Base-by-base conservation (phyloP, 2,888 invertebrate genomes). In the Zaprionus bogoriensis region DNA sequence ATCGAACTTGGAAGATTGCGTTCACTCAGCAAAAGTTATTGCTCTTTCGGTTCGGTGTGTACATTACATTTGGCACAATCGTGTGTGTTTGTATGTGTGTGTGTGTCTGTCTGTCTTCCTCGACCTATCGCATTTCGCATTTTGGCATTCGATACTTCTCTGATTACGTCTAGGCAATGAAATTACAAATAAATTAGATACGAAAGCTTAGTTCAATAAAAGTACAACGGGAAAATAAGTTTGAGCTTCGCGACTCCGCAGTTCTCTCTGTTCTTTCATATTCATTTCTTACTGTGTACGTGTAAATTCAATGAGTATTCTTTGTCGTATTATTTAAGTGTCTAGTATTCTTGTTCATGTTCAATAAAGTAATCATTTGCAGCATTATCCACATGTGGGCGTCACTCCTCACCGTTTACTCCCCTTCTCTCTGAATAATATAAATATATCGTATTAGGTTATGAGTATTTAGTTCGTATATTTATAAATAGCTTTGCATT, bases 361-460 rank as follows among this genome's bases (percentile, higher is more conserved):
- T 72, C 30, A 65, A 69, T 85, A 85, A 85, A 85, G 85, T 85
- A 85, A 85, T 85, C 78, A 82, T 83, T 87, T 85, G 85, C 85
- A 74, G 83, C 76, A 70, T 65, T 80, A 70, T 76, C 77, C 80
- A 78, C 62, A 62, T 72, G 45, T 69, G 84, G 79, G 69, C 57
- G 54, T 67, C 54, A 54, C 71, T 44, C 55, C 68, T 50, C 64
- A n/a, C n/a, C n/a, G 74, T 74, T 74, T 17, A 7, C 7, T 36
- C 32, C 17, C 17, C n/a, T n/a, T n/a, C n/a, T 36, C 52, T 59
- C 28, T 28, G 62, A 64, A 23, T 67, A 80, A 64, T 70, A 55
- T 66, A 62, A 64, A 58, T 73, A 65, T 57, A 54, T n/a, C 54
- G 50, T 47, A 57, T 55, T 62, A 59, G 45, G 51, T 69, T 73